Percentiles rank a stretch among this genome's conserved stretches.
These are phyloP conservation scores for Crax fasciolata DNA, from an alignment of 2,797 vertebrate genomes.

Conservation along the genomic window DNA sequence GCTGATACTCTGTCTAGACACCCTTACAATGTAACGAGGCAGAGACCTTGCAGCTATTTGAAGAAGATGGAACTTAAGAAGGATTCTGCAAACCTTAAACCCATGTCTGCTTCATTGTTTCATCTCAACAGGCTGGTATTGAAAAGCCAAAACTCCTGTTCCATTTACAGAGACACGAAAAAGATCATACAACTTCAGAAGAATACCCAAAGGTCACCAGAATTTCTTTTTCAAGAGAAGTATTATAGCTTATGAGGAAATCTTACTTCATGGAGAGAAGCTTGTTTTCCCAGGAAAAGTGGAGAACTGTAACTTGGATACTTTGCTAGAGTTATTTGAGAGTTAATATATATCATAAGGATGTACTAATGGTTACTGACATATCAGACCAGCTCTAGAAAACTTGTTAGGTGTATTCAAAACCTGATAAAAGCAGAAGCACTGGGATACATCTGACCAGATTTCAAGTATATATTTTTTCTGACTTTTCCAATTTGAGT, in stretches of 20 bases:
- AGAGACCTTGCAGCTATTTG: neutral
- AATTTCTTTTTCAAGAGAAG: neutral
- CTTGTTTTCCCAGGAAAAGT: neutral
- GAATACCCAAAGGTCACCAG: neutral
- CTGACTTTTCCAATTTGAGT: neutral
- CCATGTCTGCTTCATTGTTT: neutral
- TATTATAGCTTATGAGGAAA: neutral
- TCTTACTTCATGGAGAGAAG: neutral
- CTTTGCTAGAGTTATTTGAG: neutral
- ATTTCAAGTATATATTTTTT: conserved; percentile 17
- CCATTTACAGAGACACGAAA: neutral
- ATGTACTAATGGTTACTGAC: neutral
- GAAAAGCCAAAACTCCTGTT: neutral
- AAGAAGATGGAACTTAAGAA: conserved; percentile 14
- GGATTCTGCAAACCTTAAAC: neutral
- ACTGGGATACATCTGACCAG: neutral
- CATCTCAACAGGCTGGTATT: neutral
- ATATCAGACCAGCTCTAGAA: neutral
- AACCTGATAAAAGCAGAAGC: neutral
- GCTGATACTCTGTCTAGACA: neutral
- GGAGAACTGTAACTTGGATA: neutral
- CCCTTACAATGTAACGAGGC: neutral
- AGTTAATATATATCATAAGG: neutral
- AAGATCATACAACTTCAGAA: neutral
- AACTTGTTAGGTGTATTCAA: neutral